Conservation (phyloP, 2,113 vertebrate genomes). For the Sorex araneus region DNA sequence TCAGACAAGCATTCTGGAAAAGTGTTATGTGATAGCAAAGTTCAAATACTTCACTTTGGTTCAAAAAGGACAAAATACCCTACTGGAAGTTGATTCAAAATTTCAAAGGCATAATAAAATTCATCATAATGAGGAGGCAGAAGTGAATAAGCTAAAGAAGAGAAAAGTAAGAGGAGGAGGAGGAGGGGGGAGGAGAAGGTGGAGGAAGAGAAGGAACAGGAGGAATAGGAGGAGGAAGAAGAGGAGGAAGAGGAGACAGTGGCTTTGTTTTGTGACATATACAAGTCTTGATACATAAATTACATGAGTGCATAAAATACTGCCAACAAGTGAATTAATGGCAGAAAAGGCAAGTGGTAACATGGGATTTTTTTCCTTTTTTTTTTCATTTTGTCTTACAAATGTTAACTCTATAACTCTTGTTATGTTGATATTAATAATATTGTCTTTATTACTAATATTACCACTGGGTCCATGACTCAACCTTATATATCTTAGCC, state of each 20-base stretch:
- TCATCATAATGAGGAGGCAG: conserved; percentile 72
- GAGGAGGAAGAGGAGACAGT: conserved; percentile 46
- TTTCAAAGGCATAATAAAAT: conserved; percentile 85
- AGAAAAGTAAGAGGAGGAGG: background rate
- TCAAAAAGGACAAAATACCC: conserved; percentile 80
- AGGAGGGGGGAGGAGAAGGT: background rate
- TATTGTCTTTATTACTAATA: conserved; percentile 82
- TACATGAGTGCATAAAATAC: conserved; percentile 73
- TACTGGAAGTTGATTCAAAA: conserved; percentile 82
- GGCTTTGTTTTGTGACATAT: conserved; percentile 81
- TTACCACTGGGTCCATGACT: conserved; percentile 73
- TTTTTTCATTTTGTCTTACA: conserved; percentile 54
- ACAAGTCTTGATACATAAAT: conserved; percentile 81
- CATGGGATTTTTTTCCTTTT: background rate
- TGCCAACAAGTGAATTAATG: conserved; percentile 69
- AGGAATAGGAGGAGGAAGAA: background rate
- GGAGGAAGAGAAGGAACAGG: background rate
- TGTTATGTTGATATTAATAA: conserved; percentile 84
- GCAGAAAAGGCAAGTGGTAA: conserved; percentile 77
- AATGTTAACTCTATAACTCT: conserved; percentile 84
- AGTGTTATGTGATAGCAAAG: conserved; percentile 86
- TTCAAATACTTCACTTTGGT: conserved; percentile 84
- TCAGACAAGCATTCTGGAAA: conserved; percentile 86
- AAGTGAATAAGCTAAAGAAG: conserved; percentile 39
- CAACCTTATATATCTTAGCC: conserved; percentile 60